Conservation (phyloP, 2,797 vertebrate species). For the Chaenodraco wilsoni region DNA sequence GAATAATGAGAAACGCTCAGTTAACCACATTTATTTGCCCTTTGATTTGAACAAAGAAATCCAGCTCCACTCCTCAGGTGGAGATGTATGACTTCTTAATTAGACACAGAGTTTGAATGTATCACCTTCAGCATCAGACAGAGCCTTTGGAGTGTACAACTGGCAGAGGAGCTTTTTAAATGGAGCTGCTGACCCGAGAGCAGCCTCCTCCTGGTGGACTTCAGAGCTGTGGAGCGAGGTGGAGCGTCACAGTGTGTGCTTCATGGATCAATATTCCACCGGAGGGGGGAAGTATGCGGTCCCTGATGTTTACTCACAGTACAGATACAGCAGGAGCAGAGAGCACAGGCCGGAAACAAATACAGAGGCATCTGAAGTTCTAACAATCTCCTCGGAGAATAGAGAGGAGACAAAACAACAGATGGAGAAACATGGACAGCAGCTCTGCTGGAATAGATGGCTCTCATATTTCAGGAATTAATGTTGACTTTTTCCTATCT, state of each 20-base stretch:
- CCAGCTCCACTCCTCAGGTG: background rate
- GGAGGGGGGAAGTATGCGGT: conserved; percentile 56
- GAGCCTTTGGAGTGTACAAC: background rate
- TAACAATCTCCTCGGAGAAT: conserved; percentile 77
- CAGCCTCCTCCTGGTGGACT: conserved; percentile 39
- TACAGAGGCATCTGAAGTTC: conserved; percentile 47
- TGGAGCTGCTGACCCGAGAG: conserved; percentile 37
- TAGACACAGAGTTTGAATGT: conserved; percentile 1
- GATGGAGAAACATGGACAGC: conserved; percentile 12
- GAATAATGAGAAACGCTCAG: background rate
- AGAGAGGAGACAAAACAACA: conserved; percentile 20
- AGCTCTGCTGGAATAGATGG: background rate
- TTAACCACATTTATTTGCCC: background rate
- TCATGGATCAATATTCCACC: conserved; percentile 72
- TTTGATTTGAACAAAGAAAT: background rate
- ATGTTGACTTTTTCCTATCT: background rate
- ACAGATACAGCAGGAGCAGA: conserved; percentile 43
- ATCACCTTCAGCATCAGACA: background rate
- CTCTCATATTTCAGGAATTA: background rate
- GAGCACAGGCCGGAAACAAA: conserved; percentile 57
- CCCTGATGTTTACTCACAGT: conserved; percentile 69
- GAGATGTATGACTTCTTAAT: background rate
- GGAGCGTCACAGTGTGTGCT: conserved; percentile 67
- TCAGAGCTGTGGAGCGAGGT: conserved; percentile 57
- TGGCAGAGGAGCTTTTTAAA: conserved; percentile 26